phyloP scores from a whole-genome alignment of 2,888 invertebrate species.

The Apomyelois bistriatella region DNA sequence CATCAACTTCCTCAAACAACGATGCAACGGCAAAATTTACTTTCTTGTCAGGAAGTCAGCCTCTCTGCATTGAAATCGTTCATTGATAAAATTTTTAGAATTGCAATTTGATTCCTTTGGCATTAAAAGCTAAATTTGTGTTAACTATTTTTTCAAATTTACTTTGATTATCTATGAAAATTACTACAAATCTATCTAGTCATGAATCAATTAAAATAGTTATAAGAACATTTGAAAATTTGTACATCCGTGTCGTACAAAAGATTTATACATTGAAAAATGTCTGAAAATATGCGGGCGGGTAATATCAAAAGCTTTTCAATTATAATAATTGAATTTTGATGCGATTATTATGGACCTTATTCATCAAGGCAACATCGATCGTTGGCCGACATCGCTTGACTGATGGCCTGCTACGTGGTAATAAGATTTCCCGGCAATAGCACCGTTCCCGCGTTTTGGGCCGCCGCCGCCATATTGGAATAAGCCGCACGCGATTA shows the following conservation, averaged over 20 bases:
- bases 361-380: conserved; percentile 1
- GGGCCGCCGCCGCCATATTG: conserved; percentile 53
- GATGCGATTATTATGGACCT: not conserved
- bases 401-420: conserved; percentile 17
- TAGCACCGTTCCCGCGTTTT: conserved; percentile 32
- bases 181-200: no score
- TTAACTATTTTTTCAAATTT: no score
- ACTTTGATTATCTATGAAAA: no score
- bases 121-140: no score
- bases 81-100: not conserved
- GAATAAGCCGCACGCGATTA: conserved; percentile 50
- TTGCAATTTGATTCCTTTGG: no score
- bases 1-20: conserved; percentile 17
- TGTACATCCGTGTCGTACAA: no score
- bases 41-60: not conserved
- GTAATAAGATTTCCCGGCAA: conserved; percentile 41
- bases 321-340: not conserved
- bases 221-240: no score
- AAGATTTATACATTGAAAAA: no score
- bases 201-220: no score
- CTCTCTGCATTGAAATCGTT: not conserved
- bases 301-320: not conserved
- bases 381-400: conserved; percentile 4
- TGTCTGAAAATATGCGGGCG: no score
- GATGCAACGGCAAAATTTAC: conserved; percentile 9